A percentile compares a stretch with the other conserved stretches of the same genome.
phyloP scores from a whole-genome alignment of 2,797 vertebrate genomes.

The Hafferia zeledoni region DNA sequence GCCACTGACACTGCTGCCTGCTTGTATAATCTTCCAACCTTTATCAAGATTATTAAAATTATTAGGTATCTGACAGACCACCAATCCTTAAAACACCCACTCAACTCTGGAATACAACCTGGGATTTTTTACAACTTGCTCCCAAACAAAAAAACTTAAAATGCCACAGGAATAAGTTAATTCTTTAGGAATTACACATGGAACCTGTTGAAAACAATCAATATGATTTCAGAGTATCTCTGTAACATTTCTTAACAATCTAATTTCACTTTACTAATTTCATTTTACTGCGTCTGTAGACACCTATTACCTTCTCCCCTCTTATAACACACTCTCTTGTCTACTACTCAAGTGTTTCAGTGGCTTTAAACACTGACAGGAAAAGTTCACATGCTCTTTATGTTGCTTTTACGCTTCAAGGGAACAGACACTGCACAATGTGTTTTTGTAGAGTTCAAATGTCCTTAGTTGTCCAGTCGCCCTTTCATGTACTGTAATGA shows the following conservation, averaged over 20 bases:
- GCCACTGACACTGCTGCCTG: background rate
- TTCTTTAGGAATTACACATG: background rate
- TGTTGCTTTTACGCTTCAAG: background rate
- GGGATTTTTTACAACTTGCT: background rate
- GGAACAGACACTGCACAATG: background rate
- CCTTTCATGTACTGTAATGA: background rate
- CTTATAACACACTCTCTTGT: background rate
- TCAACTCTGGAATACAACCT: background rate
- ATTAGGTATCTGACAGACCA: background rate
- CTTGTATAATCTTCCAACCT: background rate
- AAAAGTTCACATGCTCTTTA: background rate
- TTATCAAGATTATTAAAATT: background rate
- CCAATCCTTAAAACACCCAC: background rate
- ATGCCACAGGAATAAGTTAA: fast-evolving
- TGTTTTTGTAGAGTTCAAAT: background rate
- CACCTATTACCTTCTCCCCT: background rate
- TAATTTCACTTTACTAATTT: background rate
- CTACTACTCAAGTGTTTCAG: background rate
- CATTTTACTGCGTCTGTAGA: background rate
- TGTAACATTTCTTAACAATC: background rate
- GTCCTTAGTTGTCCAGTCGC: background rate
- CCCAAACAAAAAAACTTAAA: background rate
- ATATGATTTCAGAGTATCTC: background rate
- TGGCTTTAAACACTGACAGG: background rate
- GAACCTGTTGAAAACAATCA: background rate